phyloP scores from a whole-genome alignment of 2,113 vertebrate species.

The Apodemus speciosus region DNA sequence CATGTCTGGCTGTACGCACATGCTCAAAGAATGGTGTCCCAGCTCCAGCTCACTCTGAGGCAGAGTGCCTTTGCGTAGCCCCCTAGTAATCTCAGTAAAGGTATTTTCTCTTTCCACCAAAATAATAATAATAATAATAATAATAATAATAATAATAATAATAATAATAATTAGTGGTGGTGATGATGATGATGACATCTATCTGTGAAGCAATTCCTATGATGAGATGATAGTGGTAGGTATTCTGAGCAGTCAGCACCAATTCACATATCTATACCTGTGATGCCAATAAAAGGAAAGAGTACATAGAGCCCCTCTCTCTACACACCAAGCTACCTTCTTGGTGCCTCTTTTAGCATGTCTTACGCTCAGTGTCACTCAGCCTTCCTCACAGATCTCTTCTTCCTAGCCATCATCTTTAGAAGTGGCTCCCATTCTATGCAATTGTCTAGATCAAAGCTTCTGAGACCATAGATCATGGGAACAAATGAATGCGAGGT shows the following conservation, averaged over 20 bases:
- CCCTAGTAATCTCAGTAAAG: not conserved
- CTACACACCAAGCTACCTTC: not conserved
- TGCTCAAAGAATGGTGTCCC: not conserved
- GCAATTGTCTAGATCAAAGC: not conserved
- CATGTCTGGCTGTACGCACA: not conserved
- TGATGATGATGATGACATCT: too few relatives aligned
- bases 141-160: not conserved
- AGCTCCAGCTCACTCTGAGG: not conserved
- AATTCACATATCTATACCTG: not conserved
- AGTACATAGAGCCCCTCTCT: not conserved
- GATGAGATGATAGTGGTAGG: not conserved
- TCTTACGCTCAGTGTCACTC: not conserved
- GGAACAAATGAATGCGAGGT: not conserved
- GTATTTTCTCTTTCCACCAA: not conserved
- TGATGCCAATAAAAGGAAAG: not conserved
- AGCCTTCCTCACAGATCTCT: not conserved
- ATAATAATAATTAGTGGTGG: not conserved
- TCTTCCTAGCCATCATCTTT: not conserved
- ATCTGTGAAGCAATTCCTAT: not conserved
- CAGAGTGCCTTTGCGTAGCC: not conserved
- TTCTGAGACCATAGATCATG: not conserved
- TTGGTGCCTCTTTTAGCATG: not conserved
- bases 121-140: not conserved
- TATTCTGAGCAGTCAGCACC: not conserved
- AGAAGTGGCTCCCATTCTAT: not conserved